phyloP scores from a whole-genome alignment of 2,113 vertebrate genomes.

The Jacana jacana region DNA sequence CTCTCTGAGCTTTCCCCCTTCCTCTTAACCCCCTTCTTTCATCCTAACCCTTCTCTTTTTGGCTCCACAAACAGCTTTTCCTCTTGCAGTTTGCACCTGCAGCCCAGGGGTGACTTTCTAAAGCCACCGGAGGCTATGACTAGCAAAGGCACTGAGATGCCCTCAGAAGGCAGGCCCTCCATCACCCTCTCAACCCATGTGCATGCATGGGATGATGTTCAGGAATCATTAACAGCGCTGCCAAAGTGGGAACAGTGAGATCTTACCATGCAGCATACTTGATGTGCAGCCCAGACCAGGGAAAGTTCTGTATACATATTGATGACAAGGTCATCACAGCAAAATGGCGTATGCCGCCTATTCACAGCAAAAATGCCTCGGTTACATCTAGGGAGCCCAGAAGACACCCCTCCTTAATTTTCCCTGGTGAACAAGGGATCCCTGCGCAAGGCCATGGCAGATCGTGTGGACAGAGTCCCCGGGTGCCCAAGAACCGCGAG shows the following conservation, averaged over 20 bases:
- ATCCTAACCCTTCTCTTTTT: background rate
- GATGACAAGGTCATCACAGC: background rate
- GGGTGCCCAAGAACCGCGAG: rapidly evolving
- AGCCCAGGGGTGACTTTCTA: background rate
- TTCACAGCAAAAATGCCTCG: background rate
- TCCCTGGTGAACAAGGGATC: background rate
- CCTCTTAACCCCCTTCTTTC: background rate
- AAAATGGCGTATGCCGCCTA: rapidly evolving
- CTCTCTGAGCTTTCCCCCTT: background rate
- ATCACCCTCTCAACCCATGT: background rate
- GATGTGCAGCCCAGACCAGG: background rate
- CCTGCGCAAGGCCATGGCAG: rapidly evolving
- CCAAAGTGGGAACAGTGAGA: background rate
- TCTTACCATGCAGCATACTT: background rate
- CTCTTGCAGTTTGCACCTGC: background rate
- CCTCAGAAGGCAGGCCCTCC: background rate
- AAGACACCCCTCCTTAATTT: background rate
- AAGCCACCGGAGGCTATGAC: background rate
- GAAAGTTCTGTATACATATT: background rate
- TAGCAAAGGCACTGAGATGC: background rate
- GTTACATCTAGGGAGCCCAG: no score
- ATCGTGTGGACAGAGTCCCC: rapidly evolving
- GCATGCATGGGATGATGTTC: background rate
- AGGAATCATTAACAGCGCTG: background rate
- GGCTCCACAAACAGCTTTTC: background rate